These are phyloP conservation scores for Chelon auratus DNA, from an alignment of 2,797 vertebrate genomes.

Conservation along the genomic window DNA sequence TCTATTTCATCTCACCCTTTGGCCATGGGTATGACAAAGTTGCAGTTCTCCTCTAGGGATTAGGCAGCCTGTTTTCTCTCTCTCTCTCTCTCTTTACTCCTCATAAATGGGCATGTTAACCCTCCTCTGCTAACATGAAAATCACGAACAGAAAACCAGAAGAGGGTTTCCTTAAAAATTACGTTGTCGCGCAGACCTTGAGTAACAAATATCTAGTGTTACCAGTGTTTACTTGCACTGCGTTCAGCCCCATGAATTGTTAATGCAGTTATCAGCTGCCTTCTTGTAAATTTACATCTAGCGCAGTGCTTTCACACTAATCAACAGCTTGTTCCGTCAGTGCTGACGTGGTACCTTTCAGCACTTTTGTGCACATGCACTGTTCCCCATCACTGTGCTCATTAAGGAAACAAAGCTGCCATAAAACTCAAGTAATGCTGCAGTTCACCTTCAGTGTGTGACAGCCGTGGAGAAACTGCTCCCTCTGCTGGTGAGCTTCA, in stretches of 20 bases:
- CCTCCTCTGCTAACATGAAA: neutral
- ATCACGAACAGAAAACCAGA: neutral
- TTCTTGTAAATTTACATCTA: conserved; percentile 51
- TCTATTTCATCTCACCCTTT: conserved; percentile 98
- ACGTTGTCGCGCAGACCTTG: neutral
- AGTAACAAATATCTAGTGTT: conserved; percentile 3
- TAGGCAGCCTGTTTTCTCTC: neutral
- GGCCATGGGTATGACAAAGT: conserved; percentile 90
- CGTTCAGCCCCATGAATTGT: conserved; percentile 41
- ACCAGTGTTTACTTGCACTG: conserved; percentile 7
- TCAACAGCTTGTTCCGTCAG: conserved; percentile 40
- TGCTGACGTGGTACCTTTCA: conserved; percentile 54
- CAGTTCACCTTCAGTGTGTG: conserved; percentile 27
- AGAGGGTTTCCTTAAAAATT: neutral
- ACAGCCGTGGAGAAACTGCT: conserved; percentile 44
- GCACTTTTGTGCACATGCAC: conserved; percentile 26
- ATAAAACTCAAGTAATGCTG: conserved; percentile 27
- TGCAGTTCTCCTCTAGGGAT: neutral
- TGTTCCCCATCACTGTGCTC: conserved; percentile 39
- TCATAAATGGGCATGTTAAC: neutral
- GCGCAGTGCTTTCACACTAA: conserved; percentile 45
- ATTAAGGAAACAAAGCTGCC: conserved; percentile 25
- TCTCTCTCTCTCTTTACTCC: neutral
- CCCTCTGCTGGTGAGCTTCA: conserved; percentile 63
- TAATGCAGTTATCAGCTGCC: conserved; percentile 50